These are phyloP conservation scores for Chaunax sp. DNA, from an alignment of 2,797 vertebrate genomes.

Conservation along the genomic window DNA sequence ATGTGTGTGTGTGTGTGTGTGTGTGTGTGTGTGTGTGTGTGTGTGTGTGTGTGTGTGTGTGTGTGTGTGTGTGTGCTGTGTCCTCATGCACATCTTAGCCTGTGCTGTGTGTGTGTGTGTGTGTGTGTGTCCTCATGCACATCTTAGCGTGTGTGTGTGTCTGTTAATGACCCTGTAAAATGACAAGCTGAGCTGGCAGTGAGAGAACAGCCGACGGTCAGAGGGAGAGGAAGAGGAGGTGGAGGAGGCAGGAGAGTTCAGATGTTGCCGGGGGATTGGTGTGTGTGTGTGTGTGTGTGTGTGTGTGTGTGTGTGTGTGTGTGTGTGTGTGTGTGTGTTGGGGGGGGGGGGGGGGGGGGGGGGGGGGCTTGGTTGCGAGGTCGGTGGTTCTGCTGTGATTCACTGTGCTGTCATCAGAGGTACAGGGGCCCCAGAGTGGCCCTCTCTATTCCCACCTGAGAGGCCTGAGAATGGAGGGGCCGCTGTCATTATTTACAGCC, in stretches of 20 bases:
- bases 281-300: neutral
- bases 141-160: slow-evolving; percentile 71
- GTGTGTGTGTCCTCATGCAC: slow-evolving; percentile 65
- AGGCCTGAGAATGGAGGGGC: slow-evolving; percentile 77
- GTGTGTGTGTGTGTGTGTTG: no score
- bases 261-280: slow-evolving; percentile 28
- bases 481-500: slow-evolving; percentile 83
- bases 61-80: slow-evolving; percentile 53
- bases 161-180: slow-evolving; percentile 82
- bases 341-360: slow-evolving; percentile 5
- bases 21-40: slow-evolving; percentile 44
- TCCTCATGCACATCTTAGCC: no score
- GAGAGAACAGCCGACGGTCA: slow-evolving; percentile 74
- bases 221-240: slow-evolving; percentile 42
- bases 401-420: slow-evolving; percentile 74
- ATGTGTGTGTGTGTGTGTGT: slow-evolving; percentile 1
- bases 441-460: slow-evolving; percentile 80
- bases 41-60: slow-evolving; percentile 1
- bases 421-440: slow-evolving; percentile 69
- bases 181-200: slow-evolving; percentile 81
- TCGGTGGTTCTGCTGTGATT: slow-evolving; percentile 68
- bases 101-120: slow-evolving; percentile 74
- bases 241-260: slow-evolving; percentile 57
- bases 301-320: no score
- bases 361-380: slow-evolving; percentile 40